phyloP scores from a whole-genome alignment of 1,140 invertebrate genomes.

The Lepidurus arcticus region DNA sequence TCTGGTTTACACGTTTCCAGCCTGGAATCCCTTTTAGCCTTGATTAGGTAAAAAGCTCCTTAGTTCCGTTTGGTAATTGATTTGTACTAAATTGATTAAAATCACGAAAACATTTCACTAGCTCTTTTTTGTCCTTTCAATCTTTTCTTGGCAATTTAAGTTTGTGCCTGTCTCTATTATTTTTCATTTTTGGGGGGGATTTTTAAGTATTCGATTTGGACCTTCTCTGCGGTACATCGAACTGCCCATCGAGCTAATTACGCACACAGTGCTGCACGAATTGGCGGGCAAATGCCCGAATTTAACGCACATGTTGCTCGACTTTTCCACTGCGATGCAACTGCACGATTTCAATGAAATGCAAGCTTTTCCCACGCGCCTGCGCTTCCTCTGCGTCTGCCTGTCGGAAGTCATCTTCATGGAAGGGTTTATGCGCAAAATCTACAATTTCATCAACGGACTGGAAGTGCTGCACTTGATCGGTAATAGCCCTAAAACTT shows the following conservation, averaged over 20 bases:
- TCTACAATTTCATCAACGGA: slow-evolving; percentile 99
- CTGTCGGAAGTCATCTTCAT: slow-evolving; percentile 99
- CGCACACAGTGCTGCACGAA: slow-evolving; percentile 94
- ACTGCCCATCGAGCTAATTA: slow-evolving; percentile 95
- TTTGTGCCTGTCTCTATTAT: neutral
- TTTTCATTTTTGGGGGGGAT: slow-evolving; percentile 25
- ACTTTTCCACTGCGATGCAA: slow-evolving; percentile 98
- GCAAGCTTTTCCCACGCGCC: slow-evolving; percentile 96
- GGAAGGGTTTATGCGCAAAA: slow-evolving; percentile 99
- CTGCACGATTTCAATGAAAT: slow-evolving; percentile 98
- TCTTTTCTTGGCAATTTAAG: neutral
- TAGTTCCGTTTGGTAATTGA: neutral
- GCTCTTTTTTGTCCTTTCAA: slow-evolving; percentile 18
- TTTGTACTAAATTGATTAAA: slow-evolving; percentile 22
- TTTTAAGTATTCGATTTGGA: slow-evolving; percentile 72
- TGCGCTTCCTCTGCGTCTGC: slow-evolving; percentile 94
- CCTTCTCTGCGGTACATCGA: slow-evolving; percentile 90
- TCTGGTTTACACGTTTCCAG: slow-evolving; percentile 88
- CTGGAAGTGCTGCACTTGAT: slow-evolving; percentile 97
- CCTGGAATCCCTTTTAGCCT: slow-evolving; percentile 71
- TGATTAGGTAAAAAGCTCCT: slow-evolving; percentile 59
- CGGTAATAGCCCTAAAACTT: slow-evolving; percentile 53
- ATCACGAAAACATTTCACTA: slow-evolving; percentile 18
- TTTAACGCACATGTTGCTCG: slow-evolving; percentile 92
- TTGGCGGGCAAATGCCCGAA: slow-evolving; percentile 95